Evolutionary conservation across 2,113 vertebrate genomes (phyloP).

Genomic region (Lamprotornis superbus): DNA sequence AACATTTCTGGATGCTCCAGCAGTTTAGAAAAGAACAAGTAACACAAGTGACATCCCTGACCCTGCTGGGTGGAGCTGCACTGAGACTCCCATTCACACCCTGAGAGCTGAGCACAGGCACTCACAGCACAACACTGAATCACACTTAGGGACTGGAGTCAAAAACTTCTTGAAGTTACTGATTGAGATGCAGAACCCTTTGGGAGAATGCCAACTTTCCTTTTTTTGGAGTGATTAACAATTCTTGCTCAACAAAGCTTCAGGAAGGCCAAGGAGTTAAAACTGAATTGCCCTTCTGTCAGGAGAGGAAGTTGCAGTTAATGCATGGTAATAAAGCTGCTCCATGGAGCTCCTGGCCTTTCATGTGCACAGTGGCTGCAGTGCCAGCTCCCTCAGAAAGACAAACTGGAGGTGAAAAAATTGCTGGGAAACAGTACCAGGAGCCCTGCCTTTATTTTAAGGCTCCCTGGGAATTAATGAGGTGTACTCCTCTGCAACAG

Average conservation of each 20-base stretch:
- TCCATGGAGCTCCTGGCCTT: not conserved
- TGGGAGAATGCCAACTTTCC: not conserved
- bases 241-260: not conserved
- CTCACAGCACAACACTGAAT: not conserved
- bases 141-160: not conserved
- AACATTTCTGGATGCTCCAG: not conserved
- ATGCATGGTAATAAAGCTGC: constrained; percentile 18
- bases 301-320: constrained; percentile 26
- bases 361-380: not conserved
- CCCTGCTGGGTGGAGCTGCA: not conserved
- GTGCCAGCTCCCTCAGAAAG: not conserved
- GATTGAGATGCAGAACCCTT: not conserved
- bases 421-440: not conserved
- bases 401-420: not conserved
- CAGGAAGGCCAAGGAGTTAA: not conserved
- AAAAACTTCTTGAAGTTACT: not conserved
- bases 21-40: not conserved
- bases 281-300: not conserved
- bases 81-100: not conserved
- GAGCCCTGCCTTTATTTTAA: not conserved
- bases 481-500: not conserved
- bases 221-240: not conserved
- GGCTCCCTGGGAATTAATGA: constrained; percentile 22
- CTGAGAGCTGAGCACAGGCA: not conserved
- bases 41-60: not conserved